These are phyloP conservation scores for Glossophaga mutica DNA, from an alignment of 2,797 vertebrate species.

Conservation along the genomic window DNA sequence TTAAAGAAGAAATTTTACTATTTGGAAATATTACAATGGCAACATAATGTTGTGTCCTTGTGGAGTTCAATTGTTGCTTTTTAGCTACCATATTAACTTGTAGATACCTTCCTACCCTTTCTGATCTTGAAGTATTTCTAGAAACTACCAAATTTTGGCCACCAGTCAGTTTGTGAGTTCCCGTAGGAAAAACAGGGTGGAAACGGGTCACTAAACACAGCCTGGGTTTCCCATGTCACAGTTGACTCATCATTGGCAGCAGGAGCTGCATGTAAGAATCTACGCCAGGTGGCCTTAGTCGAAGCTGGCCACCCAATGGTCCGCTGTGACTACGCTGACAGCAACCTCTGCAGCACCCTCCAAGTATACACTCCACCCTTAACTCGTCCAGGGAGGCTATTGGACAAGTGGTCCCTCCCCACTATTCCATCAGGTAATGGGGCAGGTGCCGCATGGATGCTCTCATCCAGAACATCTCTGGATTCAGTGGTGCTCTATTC, in stretches of 20 bases:
- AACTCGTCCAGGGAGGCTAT: not conserved
- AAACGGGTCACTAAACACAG: not conserved
- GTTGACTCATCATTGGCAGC: not conserved
- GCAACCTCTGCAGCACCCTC: fast-evolving
- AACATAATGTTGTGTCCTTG: not conserved
- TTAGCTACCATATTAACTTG: constrained; percentile 15
- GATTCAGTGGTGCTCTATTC: not conserved
- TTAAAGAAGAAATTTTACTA: constrained; percentile 29
- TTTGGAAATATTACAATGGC: not conserved
- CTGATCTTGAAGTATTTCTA: constrained; percentile 37
- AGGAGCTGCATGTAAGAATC: constrained; percentile 25
- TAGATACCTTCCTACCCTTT: not conserved
- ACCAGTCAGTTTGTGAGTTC: not conserved
- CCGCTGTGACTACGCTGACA: not conserved
- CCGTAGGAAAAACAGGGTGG: not conserved
- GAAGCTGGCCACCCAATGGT: not conserved
- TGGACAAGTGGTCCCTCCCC: too few species aligned
- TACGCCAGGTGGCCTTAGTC: not conserved
- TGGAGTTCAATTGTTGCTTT: not conserved
- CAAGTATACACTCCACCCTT: not conserved
- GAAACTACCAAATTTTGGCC: not conserved
- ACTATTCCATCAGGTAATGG: not conserved
- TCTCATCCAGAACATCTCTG: not conserved
- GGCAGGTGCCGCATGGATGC: not conserved
- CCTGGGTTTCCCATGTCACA: not conserved